Conservation (phyloP, 2,113 vertebrate genomes). For the Pteropus alecto region DNA sequence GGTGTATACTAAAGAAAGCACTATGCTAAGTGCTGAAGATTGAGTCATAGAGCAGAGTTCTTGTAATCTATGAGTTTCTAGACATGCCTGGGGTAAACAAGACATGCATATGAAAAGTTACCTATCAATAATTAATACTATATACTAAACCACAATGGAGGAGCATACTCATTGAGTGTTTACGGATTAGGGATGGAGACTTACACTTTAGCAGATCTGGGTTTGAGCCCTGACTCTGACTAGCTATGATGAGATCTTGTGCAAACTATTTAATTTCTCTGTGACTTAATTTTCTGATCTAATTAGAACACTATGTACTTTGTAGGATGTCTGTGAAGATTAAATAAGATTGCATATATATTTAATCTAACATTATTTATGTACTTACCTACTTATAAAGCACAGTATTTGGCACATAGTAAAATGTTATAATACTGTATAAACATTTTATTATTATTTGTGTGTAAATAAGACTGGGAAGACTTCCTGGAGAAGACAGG, state of each 20-base stretch:
- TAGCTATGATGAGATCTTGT: not conserved
- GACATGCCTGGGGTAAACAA: not conserved
- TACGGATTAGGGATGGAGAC: not conserved
- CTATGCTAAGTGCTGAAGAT: conserved; percentile 16
- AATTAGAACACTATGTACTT: not conserved
- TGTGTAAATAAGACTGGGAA: not conserved
- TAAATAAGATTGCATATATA: not conserved
- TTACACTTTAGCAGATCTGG: not conserved
- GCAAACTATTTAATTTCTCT: not conserved
- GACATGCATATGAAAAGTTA: not conserved
- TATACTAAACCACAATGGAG: not conserved
- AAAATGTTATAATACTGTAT: not conserved
- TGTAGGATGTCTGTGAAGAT: not conserved
- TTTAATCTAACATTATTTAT: not conserved
- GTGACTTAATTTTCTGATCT: conserved; percentile 7
- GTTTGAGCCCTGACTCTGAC: not conserved
- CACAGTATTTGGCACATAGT: not conserved
- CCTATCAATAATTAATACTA: not conserved
- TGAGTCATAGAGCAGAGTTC: not conserved
- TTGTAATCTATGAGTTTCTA: not conserved
- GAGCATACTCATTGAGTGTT: not conserved
- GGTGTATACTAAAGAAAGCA: not conserved
- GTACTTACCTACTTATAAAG: not conserved
- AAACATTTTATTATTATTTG: not conserved
- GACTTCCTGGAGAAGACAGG: not conserved